Evolutionary conservation across 2,797 vertebrate genomes (phyloP), one percentile per base, ranked within the genome.

Genomic region (Acanthurus leucopareius): DNA sequence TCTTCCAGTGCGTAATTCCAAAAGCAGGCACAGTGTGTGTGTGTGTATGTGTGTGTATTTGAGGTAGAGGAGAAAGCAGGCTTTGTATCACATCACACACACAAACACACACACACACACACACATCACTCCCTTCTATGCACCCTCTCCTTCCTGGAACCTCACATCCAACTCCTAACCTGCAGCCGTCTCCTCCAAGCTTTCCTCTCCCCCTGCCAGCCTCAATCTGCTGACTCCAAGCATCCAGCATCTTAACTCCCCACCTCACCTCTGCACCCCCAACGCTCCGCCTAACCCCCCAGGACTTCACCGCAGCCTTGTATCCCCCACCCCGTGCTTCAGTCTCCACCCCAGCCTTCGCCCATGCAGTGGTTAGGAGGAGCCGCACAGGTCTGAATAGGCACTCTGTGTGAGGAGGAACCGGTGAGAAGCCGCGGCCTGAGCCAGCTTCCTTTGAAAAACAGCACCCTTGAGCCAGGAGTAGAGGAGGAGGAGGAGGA

Each of bases 391-490:
- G 75, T 79, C 87, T 96, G 91, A 96, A 96, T 95, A 84, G 90
- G 73, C 53, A 49, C 87, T 92, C 92, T 96, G 94, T 96, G 88
- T 84, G 84, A 84, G 73, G 83, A 92, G 90, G 90, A 94, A 89
- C 88, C 81, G 70, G 90, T 82, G 72, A 71, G 92, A 92, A 90
- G 84, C 91, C 28, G 82, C 32, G 16, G 77, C 77, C 85, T 44
- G 73, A 88, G 89, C 92, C 89, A 90, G 89, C 87, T 96, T 96
- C 94, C 95, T 93, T 94, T 91, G 87, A 91, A 93, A 95, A 96
- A 95, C 93, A 95, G 85, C 87, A 83, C 73, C 53, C 72, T 5
- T 69, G 79, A 93, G 87, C 83, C 88, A 82, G 78, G 65, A 80
- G 83, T 3, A 81, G 85, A n/a, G 71, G 74, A 25, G 25, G 25